Conservation (phyloP, 2,797 vertebrate genomes). For the Cossypha dichroa region DNA sequence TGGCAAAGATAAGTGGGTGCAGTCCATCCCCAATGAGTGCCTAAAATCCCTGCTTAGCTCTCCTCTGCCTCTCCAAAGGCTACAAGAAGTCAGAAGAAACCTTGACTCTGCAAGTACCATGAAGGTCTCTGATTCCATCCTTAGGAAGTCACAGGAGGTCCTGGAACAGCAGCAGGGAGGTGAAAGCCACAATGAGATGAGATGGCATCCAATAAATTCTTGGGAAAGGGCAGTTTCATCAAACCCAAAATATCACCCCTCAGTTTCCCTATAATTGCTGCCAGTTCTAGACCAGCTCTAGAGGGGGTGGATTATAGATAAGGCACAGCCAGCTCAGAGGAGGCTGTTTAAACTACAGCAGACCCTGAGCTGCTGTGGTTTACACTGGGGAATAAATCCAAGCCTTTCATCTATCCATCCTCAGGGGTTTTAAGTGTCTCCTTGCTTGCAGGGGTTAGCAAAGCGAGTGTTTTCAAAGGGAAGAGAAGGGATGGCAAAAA, state of each 20-base stretch:
- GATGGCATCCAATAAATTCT: neutral
- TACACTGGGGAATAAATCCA: neutral
- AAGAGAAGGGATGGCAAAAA: neutral
- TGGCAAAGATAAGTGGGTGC: neutral
- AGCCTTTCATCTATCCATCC: neutral
- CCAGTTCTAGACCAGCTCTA: neutral
- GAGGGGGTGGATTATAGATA: neutral
- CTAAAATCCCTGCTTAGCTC: neutral
- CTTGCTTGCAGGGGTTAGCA: constrained; percentile 1
- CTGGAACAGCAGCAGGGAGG: neutral
- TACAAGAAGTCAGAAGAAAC: neutral
- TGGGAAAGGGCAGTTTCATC: neutral
- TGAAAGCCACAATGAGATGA: neutral
- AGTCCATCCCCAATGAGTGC: neutral
- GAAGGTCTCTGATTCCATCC: neutral
- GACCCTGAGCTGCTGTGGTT: neutral
- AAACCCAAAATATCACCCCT: neutral
- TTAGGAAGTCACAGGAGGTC: neutral
- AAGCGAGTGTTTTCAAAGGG: neutral
- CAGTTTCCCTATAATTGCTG: fast-evolving
- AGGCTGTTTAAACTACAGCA: neutral
- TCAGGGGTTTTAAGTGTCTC: neutral
- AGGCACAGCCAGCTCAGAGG: neutral
- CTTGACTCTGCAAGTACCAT: neutral
- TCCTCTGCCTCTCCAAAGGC: neutral